Conservation (phyloP, 2,888 invertebrate genomes). For the Cecidostiba fungosa region DNA sequence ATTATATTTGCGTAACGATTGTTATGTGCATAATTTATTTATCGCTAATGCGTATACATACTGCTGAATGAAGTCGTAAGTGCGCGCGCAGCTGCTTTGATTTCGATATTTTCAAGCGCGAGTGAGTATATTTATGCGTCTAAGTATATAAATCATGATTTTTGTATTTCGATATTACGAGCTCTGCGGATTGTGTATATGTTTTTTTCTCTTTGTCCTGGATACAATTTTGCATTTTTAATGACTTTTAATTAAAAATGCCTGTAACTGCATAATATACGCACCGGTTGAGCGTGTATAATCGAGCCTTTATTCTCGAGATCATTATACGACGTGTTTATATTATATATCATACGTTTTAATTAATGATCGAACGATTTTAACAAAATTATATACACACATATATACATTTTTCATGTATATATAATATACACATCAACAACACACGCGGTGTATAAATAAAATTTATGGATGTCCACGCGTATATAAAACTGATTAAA, state of each 20-base stretch:
- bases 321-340: background rate
- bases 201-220: background rate
- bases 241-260: background rate
- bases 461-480: slow-evolving; percentile 3
- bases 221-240: background rate
- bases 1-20: slow-evolving; percentile 31
- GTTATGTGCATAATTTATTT: background rate
- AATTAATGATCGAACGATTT: background rate
- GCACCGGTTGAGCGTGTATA: background rate
- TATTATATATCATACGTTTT: background rate
- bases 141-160: background rate
- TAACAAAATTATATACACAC: background rate
- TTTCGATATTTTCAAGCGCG: background rate
- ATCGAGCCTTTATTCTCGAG: background rate
- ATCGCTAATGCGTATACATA: background rate
- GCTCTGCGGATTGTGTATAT: background rate
- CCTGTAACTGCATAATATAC: background rate
- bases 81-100: background rate
- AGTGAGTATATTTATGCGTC: background rate
- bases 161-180: background rate
- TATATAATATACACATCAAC: too few relatives aligned
- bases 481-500: background rate
- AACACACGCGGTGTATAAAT: background rate
- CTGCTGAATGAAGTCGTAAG: background rate
- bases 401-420: background rate